Evolutionary conservation across 2,888 invertebrate genomes (phyloP).

Genomic region (Plusia festucae): DNA sequence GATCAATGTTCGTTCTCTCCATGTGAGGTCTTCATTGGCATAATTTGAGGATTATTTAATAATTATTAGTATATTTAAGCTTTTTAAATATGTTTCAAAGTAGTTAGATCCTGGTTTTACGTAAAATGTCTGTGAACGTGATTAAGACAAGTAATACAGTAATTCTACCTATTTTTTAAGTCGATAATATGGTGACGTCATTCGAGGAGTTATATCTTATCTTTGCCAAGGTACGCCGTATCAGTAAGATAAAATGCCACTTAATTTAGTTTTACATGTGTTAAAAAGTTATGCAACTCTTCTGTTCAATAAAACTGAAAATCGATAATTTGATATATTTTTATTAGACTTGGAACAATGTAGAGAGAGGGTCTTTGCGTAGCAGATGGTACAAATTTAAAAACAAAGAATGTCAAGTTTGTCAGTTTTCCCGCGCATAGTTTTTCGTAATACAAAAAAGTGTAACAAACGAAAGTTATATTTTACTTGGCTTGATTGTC

Average conservation of each 20-base stretch:
- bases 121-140: constrained; percentile 28
- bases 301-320: constrained; percentile 4
- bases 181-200: constrained; percentile 35
- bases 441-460: too few species aligned
- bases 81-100: background rate
- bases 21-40: too few species aligned
- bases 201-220: constrained; percentile 26
- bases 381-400: too few species aligned
- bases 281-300: constrained; percentile 18
- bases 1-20: too few species aligned
- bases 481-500: too few species aligned
- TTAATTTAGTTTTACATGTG: constrained; percentile 29
- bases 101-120: constrained; percentile 6
- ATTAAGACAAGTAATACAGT: constrained; percentile 15
- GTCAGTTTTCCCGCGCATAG: too few species aligned
- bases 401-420: too few species aligned
- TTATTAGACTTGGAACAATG: too few species aligned
- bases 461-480: too few species aligned
- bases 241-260: constrained; percentile 38
- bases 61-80: too few species aligned
- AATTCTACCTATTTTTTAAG: constrained; percentile 27
- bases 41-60: too few species aligned
- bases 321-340: too few species aligned
- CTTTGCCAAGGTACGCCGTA: constrained; percentile 38
- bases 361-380: background rate